Conservation (phyloP, 2,797 vertebrate species). For the Fringilla coelebs region DNA sequence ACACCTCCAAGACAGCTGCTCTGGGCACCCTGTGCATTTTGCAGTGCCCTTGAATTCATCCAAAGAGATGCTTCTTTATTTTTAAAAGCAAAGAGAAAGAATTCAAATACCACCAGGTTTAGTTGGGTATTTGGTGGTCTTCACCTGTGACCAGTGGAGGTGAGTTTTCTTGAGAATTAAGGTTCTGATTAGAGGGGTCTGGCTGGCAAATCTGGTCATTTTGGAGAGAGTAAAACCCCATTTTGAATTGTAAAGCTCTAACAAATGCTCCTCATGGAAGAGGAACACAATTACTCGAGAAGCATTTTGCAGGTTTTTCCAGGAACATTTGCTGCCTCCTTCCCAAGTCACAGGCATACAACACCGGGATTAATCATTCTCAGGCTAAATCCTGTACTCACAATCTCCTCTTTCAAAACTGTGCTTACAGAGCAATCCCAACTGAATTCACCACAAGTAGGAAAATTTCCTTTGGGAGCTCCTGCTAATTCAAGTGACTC, state of each 20-base stretch:
- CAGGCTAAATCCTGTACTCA: background rate
- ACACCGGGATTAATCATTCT: background rate
- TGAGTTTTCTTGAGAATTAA: background rate
- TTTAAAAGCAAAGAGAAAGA: background rate
- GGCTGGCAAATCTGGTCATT: background rate
- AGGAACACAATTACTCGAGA: background rate
- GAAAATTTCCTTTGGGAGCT: conserved; percentile 30
- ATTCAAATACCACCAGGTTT: background rate
- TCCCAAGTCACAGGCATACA: background rate
- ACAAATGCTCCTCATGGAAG: background rate
- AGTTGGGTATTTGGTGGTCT: background rate
- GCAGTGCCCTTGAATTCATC: background rate
- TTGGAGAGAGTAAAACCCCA: background rate
- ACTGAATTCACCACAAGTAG: background rate
- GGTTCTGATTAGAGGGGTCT: background rate
- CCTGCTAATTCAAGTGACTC: conserved; percentile 37
- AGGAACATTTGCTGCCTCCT: background rate
- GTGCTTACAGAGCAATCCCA: background rate
- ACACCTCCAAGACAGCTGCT: background rate
- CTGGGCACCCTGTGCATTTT: background rate
- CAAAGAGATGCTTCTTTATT: background rate
- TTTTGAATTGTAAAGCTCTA: background rate
- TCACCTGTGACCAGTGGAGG: background rate
- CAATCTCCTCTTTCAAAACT: background rate
- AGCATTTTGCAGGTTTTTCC: background rate